A percentile compares a stretch with the other conserved stretches of the same genome.
Evolutionary conservation across 2,113 vertebrate species (phyloP).

Genomic region (Pygoscelis adeliae): DNA sequence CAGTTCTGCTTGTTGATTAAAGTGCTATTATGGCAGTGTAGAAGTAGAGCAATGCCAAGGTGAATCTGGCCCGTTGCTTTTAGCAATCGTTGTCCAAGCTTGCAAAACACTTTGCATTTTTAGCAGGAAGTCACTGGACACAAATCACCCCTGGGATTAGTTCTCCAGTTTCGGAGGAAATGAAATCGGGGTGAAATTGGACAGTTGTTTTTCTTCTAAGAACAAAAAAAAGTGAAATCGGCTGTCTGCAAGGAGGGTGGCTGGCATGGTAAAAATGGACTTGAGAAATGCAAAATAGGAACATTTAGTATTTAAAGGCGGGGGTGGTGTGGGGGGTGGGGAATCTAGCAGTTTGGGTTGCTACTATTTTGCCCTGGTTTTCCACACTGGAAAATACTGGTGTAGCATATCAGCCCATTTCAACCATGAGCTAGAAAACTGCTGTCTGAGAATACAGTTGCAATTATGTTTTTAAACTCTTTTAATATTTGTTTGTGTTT

Average conservation of each 20-base stretch:
- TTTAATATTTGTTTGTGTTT: neutral
- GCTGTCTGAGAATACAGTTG: neutral
- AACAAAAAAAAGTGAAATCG: neutral
- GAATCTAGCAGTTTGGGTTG: neutral
- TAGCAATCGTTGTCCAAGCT: neutral
- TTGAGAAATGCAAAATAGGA: neutral
- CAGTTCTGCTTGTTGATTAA: slow-evolving; percentile 57
- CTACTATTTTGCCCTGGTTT: neutral
- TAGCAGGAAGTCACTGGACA: neutral
- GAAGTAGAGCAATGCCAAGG: neutral
- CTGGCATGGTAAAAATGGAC: neutral
- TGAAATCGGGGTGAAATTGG: neutral
- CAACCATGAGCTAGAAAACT: neutral
- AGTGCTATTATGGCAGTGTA: neutral
- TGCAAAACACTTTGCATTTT: neutral
- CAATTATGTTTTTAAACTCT: neutral
- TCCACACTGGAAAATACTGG: neutral
- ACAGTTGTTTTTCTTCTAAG: neutral
- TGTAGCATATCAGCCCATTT: neutral
- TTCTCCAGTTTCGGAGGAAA: neutral
- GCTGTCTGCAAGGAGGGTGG: neutral
- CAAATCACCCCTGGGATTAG: neutral
- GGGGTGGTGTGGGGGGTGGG: too few relatives aligned
- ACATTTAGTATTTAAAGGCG: neutral
- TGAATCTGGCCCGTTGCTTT: slow-evolving; percentile 13